Conservation (phyloP, 2,797 vertebrate species). For the Myotis daubentonii region DNA sequence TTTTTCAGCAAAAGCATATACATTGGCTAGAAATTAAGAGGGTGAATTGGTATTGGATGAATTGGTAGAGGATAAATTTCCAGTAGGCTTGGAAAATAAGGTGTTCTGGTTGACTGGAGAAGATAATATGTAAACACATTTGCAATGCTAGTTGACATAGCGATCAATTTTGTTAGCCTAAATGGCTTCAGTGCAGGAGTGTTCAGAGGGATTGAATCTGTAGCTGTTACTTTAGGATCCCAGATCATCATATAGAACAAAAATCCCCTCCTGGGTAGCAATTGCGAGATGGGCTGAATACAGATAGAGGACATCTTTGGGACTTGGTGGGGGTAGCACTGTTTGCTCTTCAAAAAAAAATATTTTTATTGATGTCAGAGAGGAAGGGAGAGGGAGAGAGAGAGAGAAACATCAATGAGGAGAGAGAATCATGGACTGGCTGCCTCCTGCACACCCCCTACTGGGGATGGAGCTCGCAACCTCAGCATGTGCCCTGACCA, state of each 20-base stretch:
- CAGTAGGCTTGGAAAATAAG: neutral
- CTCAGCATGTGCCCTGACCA: too few relatives aligned
- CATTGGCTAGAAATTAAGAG: neutral
- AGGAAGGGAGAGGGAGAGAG: too few relatives aligned
- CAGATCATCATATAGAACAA: neutral
- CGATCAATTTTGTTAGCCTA: neutral
- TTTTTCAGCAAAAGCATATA: neutral
- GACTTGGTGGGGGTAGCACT: neutral
- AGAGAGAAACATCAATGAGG: too few relatives aligned
- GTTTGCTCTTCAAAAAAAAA: neutral
- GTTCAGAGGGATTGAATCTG: neutral
- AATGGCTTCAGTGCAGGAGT: neutral
- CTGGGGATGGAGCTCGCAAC: too few relatives aligned
- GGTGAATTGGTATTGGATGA: neutral
- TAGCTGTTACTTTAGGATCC: neutral
- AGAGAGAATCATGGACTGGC: too few relatives aligned
- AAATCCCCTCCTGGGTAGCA: neutral
- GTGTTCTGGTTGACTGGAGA: neutral
- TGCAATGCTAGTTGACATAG: neutral
- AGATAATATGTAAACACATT: neutral
- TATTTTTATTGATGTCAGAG: too few relatives aligned
- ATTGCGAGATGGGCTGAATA: neutral
- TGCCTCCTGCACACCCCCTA: too few relatives aligned
- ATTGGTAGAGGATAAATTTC: neutral
- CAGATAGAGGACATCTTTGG: neutral